Base-by-base conservation (phyloP, 2,113 vertebrate species). In the Glareola pratincola region DNA sequence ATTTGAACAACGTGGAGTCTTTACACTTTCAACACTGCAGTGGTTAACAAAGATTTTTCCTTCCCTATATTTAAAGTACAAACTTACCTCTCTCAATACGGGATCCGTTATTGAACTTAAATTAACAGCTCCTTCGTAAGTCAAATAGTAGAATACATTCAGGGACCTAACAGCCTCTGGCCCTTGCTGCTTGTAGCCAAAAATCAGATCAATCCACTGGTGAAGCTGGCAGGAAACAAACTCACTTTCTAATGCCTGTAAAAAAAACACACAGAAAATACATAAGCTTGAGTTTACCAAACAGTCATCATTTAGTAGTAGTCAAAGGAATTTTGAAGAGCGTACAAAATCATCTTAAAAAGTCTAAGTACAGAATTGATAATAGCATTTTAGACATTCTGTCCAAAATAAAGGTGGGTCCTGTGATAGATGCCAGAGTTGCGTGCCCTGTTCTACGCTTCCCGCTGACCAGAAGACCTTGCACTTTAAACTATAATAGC, bases 151-250 rank as follows among this genome's bases (percentile, higher is more conserved):
- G 98, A 99, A 99, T 14, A 99, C 99, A 50, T 99, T 99, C 85
- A 99, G 99, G 23, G 99, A 98, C 91, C 99, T 98, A 47, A 98
- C 97, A 66, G 99, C 99, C 97, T 99, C 99, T 15, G 99, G 99
- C 23, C 99, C 99, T 98, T 99, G 99, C 96, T 99, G 99, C 83
- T 99, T 99, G 97, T 99, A 99, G 97, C 99, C 99, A 86, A 99
- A 99, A 96, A 99, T 99, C 90, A 99, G 98, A 97, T 99, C 99
- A 85, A 99, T 99, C 99, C 99, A 99, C 95, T 99, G 99, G 98
- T 99, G 99, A 86, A 99, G 99, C 97, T 99, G 99, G 97, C 99
- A 99, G 81, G 99, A 99, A 96, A 99, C 99, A 98, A 99, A 99
- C 96, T 99, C 99, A 79, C 99, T 99, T 98, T 99, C 99, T 94